phyloP scores from a whole-genome alignment of 2,797 vertebrate species.

The Mastacembelus armatus region DNA sequence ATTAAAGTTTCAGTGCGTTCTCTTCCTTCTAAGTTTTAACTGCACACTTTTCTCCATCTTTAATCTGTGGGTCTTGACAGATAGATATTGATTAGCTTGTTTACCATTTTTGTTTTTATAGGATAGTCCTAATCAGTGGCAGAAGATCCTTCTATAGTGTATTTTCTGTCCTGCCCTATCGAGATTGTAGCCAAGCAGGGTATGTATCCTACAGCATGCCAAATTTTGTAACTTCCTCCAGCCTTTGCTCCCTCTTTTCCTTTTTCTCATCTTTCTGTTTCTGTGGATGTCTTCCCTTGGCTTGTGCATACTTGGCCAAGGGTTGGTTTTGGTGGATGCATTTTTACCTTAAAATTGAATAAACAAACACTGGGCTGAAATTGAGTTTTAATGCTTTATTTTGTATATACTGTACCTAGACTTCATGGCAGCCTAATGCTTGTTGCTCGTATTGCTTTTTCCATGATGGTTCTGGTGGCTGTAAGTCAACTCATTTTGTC shows the following conservation, averaged over 20 bases:
- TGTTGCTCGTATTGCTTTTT: slow-evolving; percentile 62
- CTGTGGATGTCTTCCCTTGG: slow-evolving; percentile 62
- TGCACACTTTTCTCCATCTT: slow-evolving; percentile 66
- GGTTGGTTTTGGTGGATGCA: slow-evolving; percentile 73
- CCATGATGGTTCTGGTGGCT: slow-evolving; percentile 46
- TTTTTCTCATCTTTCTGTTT: slow-evolving; percentile 60
- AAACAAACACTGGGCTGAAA: slow-evolving; percentile 8
- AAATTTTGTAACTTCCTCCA: slow-evolving; percentile 66
- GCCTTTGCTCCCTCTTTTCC: slow-evolving; percentile 68
- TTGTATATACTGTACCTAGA: background rate
- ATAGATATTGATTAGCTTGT: slow-evolving; percentile 83
- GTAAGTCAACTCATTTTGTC: slow-evolving; percentile 53
- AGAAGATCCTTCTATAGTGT: slow-evolving; percentile 99
- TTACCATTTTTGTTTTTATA: slow-evolving; percentile 91
- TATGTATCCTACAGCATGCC: slow-evolving; percentile 93
- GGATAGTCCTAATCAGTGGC: slow-evolving; percentile 99
- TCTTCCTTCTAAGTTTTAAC: slow-evolving; percentile 48
- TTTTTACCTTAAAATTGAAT: slow-evolving; percentile 46
- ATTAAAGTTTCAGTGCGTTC: slow-evolving; percentile 49
- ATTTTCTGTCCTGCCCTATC: slow-evolving; percentile 99
- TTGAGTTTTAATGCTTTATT: slow-evolving; percentile 27
- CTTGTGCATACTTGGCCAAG: slow-evolving; percentile 48
- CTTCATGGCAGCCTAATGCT: slow-evolving; percentile 37
- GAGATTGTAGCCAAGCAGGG: slow-evolving; percentile 97
- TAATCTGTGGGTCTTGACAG: slow-evolving; percentile 59